Conservation (phyloP, 2,797 vertebrate species). For the Sciurus carolinensis region DNA sequence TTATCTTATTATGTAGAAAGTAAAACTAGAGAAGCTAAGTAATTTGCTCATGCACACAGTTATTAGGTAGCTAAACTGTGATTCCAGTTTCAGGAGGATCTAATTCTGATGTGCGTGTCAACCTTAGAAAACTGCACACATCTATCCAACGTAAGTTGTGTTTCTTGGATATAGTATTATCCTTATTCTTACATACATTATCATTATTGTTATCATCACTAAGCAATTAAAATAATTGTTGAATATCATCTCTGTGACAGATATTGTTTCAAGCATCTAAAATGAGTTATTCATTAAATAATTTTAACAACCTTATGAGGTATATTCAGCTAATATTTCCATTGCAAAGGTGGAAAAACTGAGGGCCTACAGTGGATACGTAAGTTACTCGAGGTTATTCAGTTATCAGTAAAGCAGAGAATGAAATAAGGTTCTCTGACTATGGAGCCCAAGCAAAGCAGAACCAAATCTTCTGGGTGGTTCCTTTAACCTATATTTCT, state of each 20-base stretch:
- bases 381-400: not conserved
- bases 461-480: conserved; percentile 36
- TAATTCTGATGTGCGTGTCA: not conserved
- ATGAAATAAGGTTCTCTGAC: not conserved
- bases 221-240: not conserved
- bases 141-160: not conserved
- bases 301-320: not conserved
- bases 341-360: conserved; percentile 38
- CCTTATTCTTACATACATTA: not conserved
- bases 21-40: conserved; percentile 1
- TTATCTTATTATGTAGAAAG: conserved; percentile 7
- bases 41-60: not conserved
- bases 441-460: conserved; percentile 2
- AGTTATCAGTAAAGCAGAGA: not conserved
- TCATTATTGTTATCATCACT: not conserved
- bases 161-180: not conserved
- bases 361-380: not conserved
- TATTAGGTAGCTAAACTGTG: not conserved
- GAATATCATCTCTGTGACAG: not conserved
- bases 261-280: not conserved
- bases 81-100: not conserved
- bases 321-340: not conserved
- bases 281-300: not conserved
- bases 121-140: not conserved
- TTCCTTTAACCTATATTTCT: conserved; percentile 41